These are phyloP conservation scores for Brachionus rotundiformis DNA, from an alignment of 1,140 invertebrate species.

Conservation along the genomic window DNA sequence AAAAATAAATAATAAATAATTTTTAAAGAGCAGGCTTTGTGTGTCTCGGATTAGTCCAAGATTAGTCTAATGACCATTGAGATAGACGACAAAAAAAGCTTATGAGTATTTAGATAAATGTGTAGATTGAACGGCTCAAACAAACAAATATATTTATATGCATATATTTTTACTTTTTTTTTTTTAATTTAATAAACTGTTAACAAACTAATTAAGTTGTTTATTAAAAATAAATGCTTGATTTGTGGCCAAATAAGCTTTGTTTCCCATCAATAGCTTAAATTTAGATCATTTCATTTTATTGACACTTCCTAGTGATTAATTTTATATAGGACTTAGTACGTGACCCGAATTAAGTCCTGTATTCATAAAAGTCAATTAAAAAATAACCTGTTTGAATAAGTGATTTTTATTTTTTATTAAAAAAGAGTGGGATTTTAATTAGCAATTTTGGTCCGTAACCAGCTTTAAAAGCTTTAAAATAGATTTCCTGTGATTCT, in stretches of 20 bases:
- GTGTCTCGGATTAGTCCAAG: not conserved
- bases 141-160: not conserved
- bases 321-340: not conserved
- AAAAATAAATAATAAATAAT: not conserved
- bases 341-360: not conserved
- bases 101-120: not conserved
- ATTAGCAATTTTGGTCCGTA: too few species aligned
- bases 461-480: too few species aligned
- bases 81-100: not conserved
- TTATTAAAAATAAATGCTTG: not conserved
- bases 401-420: too few species aligned
- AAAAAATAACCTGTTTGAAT: too few species aligned
- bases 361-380: not conserved
- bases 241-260: not conserved
- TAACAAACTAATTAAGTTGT: not conserved
- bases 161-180: not conserved
- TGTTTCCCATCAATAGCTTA: not conserved
- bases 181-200: slow-evolving; percentile 5
- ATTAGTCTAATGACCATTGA: slow-evolving; percentile 36
- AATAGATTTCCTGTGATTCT: too few species aligned
- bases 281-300: slow-evolving; percentile 9
- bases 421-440: not conserved
- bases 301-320: not conserved
- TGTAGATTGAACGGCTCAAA: not conserved
- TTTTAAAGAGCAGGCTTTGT: not conserved